Evolutionary conservation across 2,113 vertebrate genomes (phyloP).

Genomic region (Pachycephala philippinensis): DNA sequence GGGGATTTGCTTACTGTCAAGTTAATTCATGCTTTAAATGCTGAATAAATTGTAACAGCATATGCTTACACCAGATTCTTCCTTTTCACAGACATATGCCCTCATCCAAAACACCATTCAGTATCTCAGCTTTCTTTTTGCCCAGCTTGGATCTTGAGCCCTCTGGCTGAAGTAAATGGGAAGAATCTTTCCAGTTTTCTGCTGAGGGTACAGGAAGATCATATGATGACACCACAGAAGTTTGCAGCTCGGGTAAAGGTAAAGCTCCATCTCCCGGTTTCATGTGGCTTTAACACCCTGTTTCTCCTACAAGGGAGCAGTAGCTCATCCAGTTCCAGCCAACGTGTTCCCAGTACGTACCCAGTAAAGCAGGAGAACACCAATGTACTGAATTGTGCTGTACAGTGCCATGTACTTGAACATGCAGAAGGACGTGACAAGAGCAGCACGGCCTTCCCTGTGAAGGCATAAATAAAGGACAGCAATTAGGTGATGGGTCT

Average conservation of each 20-base stretch:
- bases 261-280: not conserved
- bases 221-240: not conserved
- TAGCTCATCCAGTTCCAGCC: not conserved
- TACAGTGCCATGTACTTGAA: constrained; percentile 85
- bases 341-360: constrained; percentile 56
- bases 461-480: not conserved
- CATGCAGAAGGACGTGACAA: constrained; percentile 80
- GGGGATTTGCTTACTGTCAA: constrained; percentile 9
- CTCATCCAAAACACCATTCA: not conserved
- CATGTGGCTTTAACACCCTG: not conserved
- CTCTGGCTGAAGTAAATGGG: not conserved
- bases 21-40: constrained; percentile 19
- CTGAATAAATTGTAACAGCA: constrained; percentile 22
- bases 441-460: constrained; percentile 80
- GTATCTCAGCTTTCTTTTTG: not conserved
- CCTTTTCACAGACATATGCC: not conserved
- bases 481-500: not conserved
- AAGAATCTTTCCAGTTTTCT: not conserved
- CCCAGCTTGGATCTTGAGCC: not conserved
- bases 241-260: not conserved
- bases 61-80: not conserved
- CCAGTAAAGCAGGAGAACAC: constrained; percentile 81
- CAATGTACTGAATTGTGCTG: constrained; percentile 79
- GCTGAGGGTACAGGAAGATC: not conserved
- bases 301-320: not conserved